These are phyloP conservation scores for Marmota flaviventris DNA, from an alignment of 2,113 vertebrate genomes.

Conservation along the genomic window DNA sequence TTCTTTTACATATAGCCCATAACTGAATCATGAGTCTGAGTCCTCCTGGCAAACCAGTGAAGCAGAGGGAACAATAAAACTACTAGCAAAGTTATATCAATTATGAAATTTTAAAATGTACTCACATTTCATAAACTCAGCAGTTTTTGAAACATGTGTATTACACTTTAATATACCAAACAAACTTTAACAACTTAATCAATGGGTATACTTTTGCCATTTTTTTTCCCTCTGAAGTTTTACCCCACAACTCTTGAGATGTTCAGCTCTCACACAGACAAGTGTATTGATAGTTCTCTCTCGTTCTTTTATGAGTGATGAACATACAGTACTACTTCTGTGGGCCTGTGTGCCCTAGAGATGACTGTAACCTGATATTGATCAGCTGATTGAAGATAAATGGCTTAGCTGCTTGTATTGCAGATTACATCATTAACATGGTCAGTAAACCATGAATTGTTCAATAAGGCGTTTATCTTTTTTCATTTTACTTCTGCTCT, in stretches of 20 bases:
- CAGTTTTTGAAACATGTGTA: slow-evolving; percentile 76
- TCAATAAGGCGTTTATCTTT: slow-evolving; percentile 91
- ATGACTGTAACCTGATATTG: slow-evolving; percentile 91
- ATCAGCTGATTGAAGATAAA: slow-evolving; percentile 91
- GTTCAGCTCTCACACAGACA: slow-evolving; percentile 68
- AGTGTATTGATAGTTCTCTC: slow-evolving; percentile 79
- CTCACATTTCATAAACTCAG: slow-evolving; percentile 72
- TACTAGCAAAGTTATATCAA: slow-evolving; percentile 68
- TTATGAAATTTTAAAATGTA: slow-evolving; percentile 76
- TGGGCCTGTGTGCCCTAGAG: slow-evolving; percentile 86
- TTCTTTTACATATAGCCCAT: background rate
- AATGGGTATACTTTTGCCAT: slow-evolving; percentile 75
- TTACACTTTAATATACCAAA: slow-evolving; percentile 74
- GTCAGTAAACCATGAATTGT: slow-evolving; percentile 92
- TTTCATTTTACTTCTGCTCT: slow-evolving; percentile 89
- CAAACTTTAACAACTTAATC: slow-evolving; percentile 73
- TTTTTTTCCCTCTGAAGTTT: slow-evolving; percentile 80
- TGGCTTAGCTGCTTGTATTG: slow-evolving; percentile 89
- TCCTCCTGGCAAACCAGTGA: slow-evolving; percentile 20
- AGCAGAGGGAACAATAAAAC: slow-evolving; percentile 60
- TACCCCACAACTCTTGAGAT: slow-evolving; percentile 67
- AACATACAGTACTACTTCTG: slow-evolving; percentile 82
- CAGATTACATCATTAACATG: slow-evolving; percentile 93
- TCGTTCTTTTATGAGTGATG: slow-evolving; percentile 83
- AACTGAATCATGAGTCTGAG: background rate